phyloP scores from a whole-genome alignment of 2,113 vertebrate genomes.

The Meriones unguiculatus region DNA sequence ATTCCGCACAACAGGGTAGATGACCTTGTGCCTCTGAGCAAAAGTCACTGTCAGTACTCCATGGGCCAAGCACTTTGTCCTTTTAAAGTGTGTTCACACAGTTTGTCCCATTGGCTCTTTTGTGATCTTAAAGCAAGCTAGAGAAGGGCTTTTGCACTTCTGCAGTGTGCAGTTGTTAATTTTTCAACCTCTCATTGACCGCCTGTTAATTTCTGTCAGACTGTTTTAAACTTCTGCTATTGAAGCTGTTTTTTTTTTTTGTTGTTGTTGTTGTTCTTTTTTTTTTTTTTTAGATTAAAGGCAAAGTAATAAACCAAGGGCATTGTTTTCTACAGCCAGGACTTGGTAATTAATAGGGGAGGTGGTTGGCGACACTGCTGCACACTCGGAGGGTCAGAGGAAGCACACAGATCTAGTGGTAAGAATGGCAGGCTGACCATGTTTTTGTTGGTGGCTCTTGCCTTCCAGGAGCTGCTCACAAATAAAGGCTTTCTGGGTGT shows the following conservation, averaged over 20 bases:
- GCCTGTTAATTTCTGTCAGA: slow-evolving; percentile 59
- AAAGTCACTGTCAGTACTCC: neutral
- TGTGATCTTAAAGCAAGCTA: slow-evolving; percentile 31
- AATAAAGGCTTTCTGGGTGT: slow-evolving; percentile 54
- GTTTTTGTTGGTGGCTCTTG: slow-evolving; percentile 44
- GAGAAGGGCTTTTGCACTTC: slow-evolving; percentile 27
- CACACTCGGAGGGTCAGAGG: neutral
- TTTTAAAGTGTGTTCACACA: neutral
- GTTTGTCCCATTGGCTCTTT: neutral
- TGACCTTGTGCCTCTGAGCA: slow-evolving; percentile 6
- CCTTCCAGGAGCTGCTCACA: slow-evolving; percentile 44
- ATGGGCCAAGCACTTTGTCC: neutral
- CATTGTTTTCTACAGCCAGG: slow-evolving; percentile 36
- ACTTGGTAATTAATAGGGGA: slow-evolving; percentile 39
- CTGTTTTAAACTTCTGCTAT: slow-evolving; percentile 27
- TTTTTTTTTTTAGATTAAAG: slow-evolving; percentile 55
- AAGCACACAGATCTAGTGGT: neutral
- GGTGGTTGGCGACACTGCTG: neutral
- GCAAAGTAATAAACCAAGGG: slow-evolving; percentile 52
- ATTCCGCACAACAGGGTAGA: neutral
- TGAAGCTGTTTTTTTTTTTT: neutral
- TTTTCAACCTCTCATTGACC: slow-evolving; percentile 50
- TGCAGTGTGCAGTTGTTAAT: slow-evolving; percentile 43
- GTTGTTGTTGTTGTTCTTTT: neutral
- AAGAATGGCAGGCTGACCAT: neutral